Evolutionary conservation across 2,113 vertebrate genomes (phyloP), one percentile per base, ranked within the genome.

Genomic region (Semicossyphus pulcher): DNA sequence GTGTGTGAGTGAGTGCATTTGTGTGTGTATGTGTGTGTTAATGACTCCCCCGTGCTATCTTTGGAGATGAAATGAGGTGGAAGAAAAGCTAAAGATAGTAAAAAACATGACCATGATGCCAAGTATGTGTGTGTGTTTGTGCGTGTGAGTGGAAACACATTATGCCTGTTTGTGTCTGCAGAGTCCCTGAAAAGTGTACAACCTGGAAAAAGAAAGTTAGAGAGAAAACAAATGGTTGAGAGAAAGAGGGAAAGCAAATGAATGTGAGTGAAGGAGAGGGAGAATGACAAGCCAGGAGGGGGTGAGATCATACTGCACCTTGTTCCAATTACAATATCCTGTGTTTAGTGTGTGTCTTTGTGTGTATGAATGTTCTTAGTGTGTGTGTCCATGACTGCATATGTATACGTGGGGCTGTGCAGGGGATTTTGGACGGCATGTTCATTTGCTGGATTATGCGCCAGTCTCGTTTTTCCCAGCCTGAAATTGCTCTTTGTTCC

Each of bases 271-370:
- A 59, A 61, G 23, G 62, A 74, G 72, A 76, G 65, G 61, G 73
- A 75, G 75, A 64, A 44, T 86, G 87, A 89, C 86, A 91, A 62
- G 65, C 77, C 44, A 70, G 82, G 64, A 73, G 73, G 75, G 87
- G 83, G 81, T 93, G 93, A 94, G 89, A 90, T 93, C 93, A 93
- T 91, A 31, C 78, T 60, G 66, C 92, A 94, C 90, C 92, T 94
- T 94, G 89, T 93, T 94, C 77, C 91, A 93, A 94, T 94, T 93
- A 93, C 73, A 91, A 84, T 86, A 74, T 87, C 82, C 88, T 81
- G 84, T 87, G 84, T 83, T 77, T 62, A 44, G 76, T 80, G 85
- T 89, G 83, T 49, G 25, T 62, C 18, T 81, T 15, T 74, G 39
- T 41, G 54, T 49, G 53, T 26, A 5, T 64, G 34, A 61, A 47